Evolutionary conservation across 2,797 vertebrate species (phyloP), one percentile per base, ranked within the genome.

Genomic region (Helostoma temminkii): DNA sequence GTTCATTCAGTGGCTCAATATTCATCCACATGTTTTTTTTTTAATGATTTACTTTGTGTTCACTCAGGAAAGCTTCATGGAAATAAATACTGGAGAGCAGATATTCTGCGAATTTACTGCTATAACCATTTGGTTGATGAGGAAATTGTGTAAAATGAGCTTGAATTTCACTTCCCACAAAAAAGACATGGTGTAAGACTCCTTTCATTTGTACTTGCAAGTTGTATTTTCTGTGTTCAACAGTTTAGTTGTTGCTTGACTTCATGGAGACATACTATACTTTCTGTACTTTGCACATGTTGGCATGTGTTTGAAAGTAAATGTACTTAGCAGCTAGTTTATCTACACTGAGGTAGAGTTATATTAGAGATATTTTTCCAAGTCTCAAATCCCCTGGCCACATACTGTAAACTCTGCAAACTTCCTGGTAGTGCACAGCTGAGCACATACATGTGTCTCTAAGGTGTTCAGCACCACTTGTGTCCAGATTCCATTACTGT

Each of bases 41-140:
- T 16, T 21, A 39, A 5, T n/a, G 22, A 45, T 73, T 39, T 36
- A 36, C 52, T 1, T 36, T 19, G 36, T 24, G 26, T 41, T 71
- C 6, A 21, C 43, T 49, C 15, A 4, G 26, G 24, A 9, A n/a
- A 15, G 42, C 36, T 54, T 30, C 52, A 8, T 46, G 25, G 19
- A 28, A 41, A 37, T 18, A 42, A 62, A n/a, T 24, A 49, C 16
- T 11, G 55, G 21, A 19, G 24, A 32, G 25, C 5, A 43, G 37
- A 66, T 14, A 49, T n/a, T 24, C 36, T 19, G 1, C 14, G 5
- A 28, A 28, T 57, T 56, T 58, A 46, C 49, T 36, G 39, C 19
- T 37, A 41, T 1, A 58, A 49, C 10, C 16, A n/a, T 43, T 55
- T 45, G 9, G 11, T 25, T 21, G 15, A 50, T 50, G 48, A 48